A percentile compares a stretch with the other conserved stretches of the same genome.
These are phyloP conservation scores for Galleria mellonella DNA, from an alignment of 1,140 invertebrate genomes.

Conservation along the genomic window DNA sequence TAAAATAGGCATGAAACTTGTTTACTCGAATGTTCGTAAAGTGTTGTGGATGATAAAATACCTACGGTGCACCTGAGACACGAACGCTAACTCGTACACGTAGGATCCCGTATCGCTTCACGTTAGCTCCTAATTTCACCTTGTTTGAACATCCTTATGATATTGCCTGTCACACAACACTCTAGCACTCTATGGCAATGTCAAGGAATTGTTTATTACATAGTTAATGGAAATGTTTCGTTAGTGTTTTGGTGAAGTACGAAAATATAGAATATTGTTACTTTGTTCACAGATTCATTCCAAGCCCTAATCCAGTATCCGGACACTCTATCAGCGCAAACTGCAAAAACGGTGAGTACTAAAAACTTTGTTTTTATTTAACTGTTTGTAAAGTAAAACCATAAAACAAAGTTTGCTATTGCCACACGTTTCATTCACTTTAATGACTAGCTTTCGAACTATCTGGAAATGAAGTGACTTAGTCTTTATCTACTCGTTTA, in stretches of 20 bases:
- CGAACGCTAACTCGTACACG: constrained; percentile 24
- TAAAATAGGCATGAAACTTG: constrained; percentile 46
- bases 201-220: constrained; percentile 16
- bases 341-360: constrained; percentile 92
- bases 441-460: constrained; percentile 58
- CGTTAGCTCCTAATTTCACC: constrained; percentile 46
- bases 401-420: constrained; percentile 67
- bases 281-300: constrained; percentile 91
- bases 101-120: constrained; percentile 27
- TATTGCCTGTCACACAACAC: constrained; percentile 37
- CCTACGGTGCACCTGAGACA: constrained; percentile 47
- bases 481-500: constrained; percentile 28
- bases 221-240: neutral
- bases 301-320: constrained; percentile 99
- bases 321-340: constrained; percentile 95
- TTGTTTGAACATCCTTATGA: constrained; percentile 32
- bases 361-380: constrained; percentile 60
- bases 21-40: constrained; percentile 42
- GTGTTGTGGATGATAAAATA: constrained; percentile 51
- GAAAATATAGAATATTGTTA: too few relatives aligned
- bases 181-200: constrained; percentile 14
- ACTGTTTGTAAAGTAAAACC: constrained; percentile 60
- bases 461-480: constrained; percentile 50
- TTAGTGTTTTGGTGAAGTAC: too few relatives aligned
- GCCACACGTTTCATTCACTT: constrained; percentile 62